These are phyloP conservation scores for Psilopogon haemacephalus DNA, from an alignment of 2,113 vertebrate species.

Conservation along the genomic window DNA sequence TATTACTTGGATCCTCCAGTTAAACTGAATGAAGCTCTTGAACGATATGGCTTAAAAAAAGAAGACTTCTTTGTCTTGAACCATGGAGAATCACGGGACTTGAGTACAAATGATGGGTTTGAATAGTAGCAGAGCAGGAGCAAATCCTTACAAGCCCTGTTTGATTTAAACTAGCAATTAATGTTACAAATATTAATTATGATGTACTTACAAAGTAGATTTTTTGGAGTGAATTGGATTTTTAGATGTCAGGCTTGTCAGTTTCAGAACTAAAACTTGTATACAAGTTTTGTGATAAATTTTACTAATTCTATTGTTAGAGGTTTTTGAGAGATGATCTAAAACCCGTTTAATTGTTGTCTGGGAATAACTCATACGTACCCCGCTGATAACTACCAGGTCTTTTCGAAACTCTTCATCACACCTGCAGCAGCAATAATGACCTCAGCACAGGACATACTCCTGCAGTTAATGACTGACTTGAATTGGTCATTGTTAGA, in stretches of 20 bases:
- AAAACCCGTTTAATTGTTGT: background rate
- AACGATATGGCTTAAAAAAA: constrained; percentile 80
- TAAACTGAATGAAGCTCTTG: constrained; percentile 85
- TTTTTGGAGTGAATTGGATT: constrained; percentile 24
- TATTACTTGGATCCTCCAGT: constrained; percentile 91
- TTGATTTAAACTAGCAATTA: background rate
- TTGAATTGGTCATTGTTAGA: background rate
- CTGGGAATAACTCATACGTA: background rate
- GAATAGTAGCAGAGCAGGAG: constrained; percentile 54
- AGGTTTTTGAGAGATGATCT: background rate
- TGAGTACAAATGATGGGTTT: constrained; percentile 73
- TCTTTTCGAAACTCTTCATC: background rate
- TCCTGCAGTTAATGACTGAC: constrained; percentile 19
- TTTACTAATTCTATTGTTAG: background rate
- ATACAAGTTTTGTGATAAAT: background rate
- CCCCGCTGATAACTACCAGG: background rate
- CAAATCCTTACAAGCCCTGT: background rate
- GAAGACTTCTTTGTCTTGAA: constrained; percentile 89
- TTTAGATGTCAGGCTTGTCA: constrained; percentile 23
- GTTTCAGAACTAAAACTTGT: constrained; percentile 21
- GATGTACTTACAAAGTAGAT: background rate
- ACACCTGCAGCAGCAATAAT: constrained; percentile 46
- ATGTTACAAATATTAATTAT: background rate
- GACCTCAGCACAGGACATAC: background rate
- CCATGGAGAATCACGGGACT: constrained; percentile 89